phyloP scores from a whole-genome alignment of 1,140 invertebrate genomes.

The Adelges cooleyi region DNA sequence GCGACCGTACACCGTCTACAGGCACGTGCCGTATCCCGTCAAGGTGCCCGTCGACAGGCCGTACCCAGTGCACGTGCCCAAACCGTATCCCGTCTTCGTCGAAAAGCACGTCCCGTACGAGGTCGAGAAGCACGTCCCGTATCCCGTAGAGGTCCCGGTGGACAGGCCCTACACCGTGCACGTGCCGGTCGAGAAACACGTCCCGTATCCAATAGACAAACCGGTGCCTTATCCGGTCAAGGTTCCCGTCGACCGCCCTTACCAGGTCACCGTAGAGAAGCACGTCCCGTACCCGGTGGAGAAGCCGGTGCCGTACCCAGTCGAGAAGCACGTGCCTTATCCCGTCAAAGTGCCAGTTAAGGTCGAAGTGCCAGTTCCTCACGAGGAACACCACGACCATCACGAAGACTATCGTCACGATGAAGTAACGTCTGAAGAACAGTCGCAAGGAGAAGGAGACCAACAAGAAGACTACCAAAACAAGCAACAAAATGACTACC shows the following conservation, averaged over 20 bases:
- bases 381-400: conserved; percentile 33
- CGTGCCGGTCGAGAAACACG: conserved; percentile 50
- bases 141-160: conserved; percentile 44
- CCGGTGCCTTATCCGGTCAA: conserved; percentile 24
- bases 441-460: neutral
- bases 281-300: conserved; percentile 40
- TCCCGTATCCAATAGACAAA: conserved; percentile 43
- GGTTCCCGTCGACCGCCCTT: conserved; percentile 11
- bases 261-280: conserved; percentile 34
- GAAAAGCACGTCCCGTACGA: conserved; percentile 46
- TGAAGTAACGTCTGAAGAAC: neutral
- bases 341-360: conserved; percentile 46
- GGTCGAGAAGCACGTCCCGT: conserved; percentile 59
- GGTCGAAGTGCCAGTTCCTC: conserved; percentile 58
- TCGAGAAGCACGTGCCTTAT: conserved; percentile 46
- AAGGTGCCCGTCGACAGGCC: conserved; percentile 7
- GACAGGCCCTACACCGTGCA: conserved; percentile 41
- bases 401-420: neutral
- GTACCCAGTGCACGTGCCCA: conserved; percentile 5
- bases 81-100: conserved; percentile 53
- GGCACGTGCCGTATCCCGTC: neutral
- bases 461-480: too few species aligned
- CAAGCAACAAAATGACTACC: too few species aligned
- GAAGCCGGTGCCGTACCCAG: conserved; percentile 52
- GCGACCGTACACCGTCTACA: neutral